phyloP scores from a whole-genome alignment of 2,797 vertebrate genomes.

The Myiotriccus ornatus region DNA sequence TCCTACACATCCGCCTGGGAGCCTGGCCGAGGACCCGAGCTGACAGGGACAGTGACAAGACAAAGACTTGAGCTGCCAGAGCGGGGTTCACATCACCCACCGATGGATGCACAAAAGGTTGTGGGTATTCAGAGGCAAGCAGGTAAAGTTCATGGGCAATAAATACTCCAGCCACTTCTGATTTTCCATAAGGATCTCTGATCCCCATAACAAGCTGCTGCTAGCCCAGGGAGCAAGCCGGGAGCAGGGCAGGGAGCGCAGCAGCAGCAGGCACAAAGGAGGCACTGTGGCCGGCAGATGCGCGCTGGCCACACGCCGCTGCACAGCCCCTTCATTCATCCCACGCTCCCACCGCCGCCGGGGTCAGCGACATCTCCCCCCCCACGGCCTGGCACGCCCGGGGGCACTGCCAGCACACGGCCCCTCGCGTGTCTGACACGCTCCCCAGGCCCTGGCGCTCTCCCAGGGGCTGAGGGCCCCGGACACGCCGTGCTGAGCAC shows the following conservation, averaged over 20 bases:
- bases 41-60: not conserved
- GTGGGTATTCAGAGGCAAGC: not conserved
- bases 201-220: not conserved
- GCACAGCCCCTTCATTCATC: not conserved
- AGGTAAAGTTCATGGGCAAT: not conserved
- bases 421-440: fast-evolving
- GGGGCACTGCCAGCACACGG: not conserved
- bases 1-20: not conserved
- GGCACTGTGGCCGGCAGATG: constrained; percentile 25
- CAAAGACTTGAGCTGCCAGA: fast-evolving
- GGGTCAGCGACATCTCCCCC: not conserved
- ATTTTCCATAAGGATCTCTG: not conserved
- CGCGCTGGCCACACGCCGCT: not conserved
- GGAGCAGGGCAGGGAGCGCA: not conserved
- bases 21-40: fast-evolving
- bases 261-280: constrained; percentile 1
- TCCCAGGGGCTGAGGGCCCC: not conserved
- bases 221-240: fast-evolving
- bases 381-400: not conserved
- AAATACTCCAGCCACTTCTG: not conserved
- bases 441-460: fast-evolving
- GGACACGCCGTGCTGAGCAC: not conserved
- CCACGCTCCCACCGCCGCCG: fast-evolving
- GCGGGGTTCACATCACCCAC: fast-evolving
- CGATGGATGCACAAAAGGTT: fast-evolving